These are phyloP conservation scores for Erebia ligea DNA, from an alignment of 2,888 invertebrate species.

Conservation along the genomic window DNA sequence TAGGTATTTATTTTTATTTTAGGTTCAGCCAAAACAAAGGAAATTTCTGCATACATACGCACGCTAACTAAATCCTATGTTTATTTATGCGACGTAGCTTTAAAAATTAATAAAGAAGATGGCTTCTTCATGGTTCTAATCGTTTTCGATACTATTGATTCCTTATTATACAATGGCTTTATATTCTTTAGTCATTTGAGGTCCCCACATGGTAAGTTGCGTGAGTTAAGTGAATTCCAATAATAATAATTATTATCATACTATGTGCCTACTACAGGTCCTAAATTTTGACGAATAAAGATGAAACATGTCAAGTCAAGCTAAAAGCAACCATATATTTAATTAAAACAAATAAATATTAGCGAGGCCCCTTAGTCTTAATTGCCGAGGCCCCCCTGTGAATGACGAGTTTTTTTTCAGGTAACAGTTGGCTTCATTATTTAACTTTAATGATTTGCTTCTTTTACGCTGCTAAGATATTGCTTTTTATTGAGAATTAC, in stretches of 20 bases:
- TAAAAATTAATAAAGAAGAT: conserved; percentile 2
- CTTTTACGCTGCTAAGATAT: background rate
- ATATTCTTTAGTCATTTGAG: background rate
- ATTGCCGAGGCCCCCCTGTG: background rate
- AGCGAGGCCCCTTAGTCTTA: background rate
- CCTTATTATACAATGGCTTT: background rate
- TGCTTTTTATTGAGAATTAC: conserved; percentile 7
- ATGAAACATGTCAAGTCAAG: background rate
- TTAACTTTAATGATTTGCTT: background rate
- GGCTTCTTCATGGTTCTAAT: conserved; percentile 8
- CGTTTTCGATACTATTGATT: conserved; percentile 2
- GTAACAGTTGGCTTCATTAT: background rate
- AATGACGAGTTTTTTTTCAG: background rate
- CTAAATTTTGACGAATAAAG: too few relatives aligned
- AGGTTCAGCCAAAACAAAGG: background rate
- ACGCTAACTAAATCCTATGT: conserved; percentile 7
- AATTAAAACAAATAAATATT: background rate
- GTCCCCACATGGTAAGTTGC: background rate
- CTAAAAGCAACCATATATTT: background rate
- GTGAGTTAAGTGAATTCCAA: background rate
- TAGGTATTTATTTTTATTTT: conserved; percentile 4
- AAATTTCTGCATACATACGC: background rate
- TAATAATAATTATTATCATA: background rate
- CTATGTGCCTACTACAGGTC: background rate
- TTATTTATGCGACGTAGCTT: background rate